A percentile compares a stretch with the other conserved stretches of the same genome.
Evolutionary conservation across 2,888 invertebrate species (phyloP).

Genomic region (Lacanobia wlatinum): DNA sequence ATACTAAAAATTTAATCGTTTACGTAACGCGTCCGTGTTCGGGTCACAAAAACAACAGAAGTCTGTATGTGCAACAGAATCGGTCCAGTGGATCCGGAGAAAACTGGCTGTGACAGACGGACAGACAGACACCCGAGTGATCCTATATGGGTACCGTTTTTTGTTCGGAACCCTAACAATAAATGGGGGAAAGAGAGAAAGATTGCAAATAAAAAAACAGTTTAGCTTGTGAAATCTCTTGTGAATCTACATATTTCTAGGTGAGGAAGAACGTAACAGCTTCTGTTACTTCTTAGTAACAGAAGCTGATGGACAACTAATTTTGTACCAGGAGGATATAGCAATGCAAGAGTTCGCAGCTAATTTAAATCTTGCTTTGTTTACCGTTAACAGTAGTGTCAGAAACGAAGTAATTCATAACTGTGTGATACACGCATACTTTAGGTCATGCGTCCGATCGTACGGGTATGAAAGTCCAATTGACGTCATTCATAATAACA

Average conservation of each 20-base stretch:
- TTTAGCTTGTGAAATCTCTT: not conserved
- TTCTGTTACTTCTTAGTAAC: too few relatives aligned
- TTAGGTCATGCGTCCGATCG: slow-evolving; percentile 57
- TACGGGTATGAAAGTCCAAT: slow-evolving; percentile 51
- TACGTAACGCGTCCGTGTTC: too few relatives aligned
- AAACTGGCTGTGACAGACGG: too few relatives aligned
- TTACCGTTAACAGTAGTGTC: slow-evolving; percentile 56
- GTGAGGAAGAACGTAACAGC: not conserved
- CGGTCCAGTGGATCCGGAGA: too few relatives aligned
- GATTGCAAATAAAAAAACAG: not conserved
- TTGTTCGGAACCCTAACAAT: too few relatives aligned
- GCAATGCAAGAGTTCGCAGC: not conserved
- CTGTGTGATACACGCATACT: slow-evolving; percentile 39
- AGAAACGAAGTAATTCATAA: slow-evolving; percentile 52
- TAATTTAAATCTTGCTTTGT: slow-evolving; percentile 23
- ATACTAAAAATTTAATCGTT: too few relatives aligned
- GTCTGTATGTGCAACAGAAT: too few relatives aligned
- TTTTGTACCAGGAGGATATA: slow-evolving; percentile 30
- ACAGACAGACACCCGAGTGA: too few relatives aligned
- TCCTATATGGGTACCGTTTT: too few relatives aligned
- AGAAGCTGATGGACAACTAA: not conserved
- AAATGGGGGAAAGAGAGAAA: not conserved
- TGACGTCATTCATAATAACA: slow-evolving; percentile 71
- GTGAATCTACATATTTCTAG: too few relatives aligned
- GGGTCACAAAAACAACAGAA: too few relatives aligned